Percentiles rank a stretch among this genome's conserved stretches.
Conservation (phyloP, 2,113 vertebrate species). For the Leptocoma aspasia region DNA sequence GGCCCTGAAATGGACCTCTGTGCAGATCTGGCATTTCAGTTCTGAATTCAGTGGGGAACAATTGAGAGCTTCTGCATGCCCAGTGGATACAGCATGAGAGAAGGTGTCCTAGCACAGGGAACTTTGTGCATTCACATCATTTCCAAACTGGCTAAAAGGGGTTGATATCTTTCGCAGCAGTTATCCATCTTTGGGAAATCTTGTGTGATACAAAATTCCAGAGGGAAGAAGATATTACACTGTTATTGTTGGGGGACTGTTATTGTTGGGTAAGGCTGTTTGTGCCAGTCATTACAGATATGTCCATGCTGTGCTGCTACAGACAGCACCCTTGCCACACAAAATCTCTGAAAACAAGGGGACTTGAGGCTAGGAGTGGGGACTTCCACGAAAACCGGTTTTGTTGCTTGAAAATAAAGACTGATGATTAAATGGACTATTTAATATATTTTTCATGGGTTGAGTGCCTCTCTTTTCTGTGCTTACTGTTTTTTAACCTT, state of each 20-base stretch:
- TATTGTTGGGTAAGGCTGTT: neutral
- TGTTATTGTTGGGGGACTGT: neutral
- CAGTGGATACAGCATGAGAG: neutral
- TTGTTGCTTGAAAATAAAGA: neutral
- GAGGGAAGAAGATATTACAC: neutral
- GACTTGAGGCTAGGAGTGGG: neutral
- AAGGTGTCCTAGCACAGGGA: neutral
- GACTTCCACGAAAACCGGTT: neutral
- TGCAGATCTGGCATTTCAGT: neutral
- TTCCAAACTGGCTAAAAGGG: neutral
- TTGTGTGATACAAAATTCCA: neutral
- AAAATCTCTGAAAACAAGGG: neutral
- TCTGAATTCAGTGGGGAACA: neutral
- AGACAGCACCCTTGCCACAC: neutral
- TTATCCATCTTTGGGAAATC: neutral
- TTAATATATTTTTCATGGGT: neutral
- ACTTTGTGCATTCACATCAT: accelerated
- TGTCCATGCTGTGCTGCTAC: neutral
- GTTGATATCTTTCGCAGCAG: neutral
- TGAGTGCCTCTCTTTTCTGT: neutral
- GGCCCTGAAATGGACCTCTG: neutral
- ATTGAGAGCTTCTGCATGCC: neutral
- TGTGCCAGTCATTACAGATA: neutral
- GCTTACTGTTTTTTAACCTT: neutral
- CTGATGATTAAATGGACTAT: neutral